Conservation (phyloP, 2,113 vertebrate genomes). For the Pelecanoides urinatrix region DNA sequence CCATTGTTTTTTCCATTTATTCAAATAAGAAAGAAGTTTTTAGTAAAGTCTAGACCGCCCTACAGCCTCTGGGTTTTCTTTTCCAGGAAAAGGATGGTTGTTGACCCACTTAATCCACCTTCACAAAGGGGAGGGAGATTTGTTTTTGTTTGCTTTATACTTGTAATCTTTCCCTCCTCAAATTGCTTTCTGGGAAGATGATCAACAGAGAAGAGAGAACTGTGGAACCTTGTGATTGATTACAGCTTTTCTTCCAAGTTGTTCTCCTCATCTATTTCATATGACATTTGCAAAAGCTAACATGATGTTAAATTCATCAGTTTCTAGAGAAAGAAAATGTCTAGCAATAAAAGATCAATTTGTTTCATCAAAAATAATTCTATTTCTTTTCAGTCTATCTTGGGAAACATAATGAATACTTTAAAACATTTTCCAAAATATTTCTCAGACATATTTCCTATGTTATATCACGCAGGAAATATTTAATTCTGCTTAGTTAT, state of each 20-base stretch:
- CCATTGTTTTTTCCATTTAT: neutral
- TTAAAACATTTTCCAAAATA: constrained; percentile 28
- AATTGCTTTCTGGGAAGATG: constrained; percentile 21
- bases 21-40: neutral
- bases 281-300: constrained; percentile 59
- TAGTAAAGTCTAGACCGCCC: neutral
- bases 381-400: constrained; percentile 3
- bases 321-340: constrained; percentile 25
- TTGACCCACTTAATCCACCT: neutral
- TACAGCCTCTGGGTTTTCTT: neutral
- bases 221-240: constrained; percentile 40
- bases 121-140: neutral
- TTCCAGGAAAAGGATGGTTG: neutral
- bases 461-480: neutral
- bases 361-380: constrained; percentile 28
- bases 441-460: neutral
- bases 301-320: constrained; percentile 58
- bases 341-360: constrained; percentile 29
- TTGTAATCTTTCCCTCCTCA: neutral
- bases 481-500: neutral
- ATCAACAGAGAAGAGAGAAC: constrained; percentile 37
- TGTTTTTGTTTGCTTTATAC: neutral
- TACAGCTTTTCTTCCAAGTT: constrained; percentile 47
- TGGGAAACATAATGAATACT: constrained; percentile 25
- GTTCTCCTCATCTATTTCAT: constrained; percentile 54